Evolutionary conservation across 1,140 invertebrate species (phyloP).

Genomic region (Rhagoletis zephyria): DNA sequence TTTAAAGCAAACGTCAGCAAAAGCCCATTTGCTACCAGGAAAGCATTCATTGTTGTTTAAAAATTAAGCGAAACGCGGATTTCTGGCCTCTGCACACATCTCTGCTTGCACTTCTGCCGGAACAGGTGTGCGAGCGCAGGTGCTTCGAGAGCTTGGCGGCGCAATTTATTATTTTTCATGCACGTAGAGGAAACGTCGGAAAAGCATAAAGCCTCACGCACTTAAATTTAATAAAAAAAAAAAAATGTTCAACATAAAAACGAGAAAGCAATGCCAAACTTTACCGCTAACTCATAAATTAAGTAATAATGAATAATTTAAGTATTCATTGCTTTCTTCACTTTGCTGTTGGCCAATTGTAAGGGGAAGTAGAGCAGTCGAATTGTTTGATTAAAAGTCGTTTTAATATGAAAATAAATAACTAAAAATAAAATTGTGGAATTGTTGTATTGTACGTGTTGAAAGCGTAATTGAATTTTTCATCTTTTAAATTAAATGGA

Average conservation of each 20-base stretch:
- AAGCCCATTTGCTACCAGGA: not conserved
- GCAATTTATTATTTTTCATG: slow-evolving; percentile 29
- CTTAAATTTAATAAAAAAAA: not conserved
- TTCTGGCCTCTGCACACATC: not conserved
- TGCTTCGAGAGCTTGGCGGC: not conserved
- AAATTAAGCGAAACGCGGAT: not conserved
- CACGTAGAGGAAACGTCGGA: not conserved
- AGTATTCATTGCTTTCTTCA: not conserved
- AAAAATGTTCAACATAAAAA: not conserved
- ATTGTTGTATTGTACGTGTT: no score
- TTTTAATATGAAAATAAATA: no score
- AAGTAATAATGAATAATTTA: slow-evolving; percentile 22
- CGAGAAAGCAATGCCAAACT: slow-evolving; percentile 1
- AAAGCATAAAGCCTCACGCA: not conserved
- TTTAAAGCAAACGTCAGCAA: not conserved
- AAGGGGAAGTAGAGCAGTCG: not conserved
- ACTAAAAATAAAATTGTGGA: no score
- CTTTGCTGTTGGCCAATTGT: not conserved
- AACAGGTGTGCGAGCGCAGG: not conserved
- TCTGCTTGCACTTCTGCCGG: no score
- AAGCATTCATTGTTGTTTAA: slow-evolving; percentile 21
- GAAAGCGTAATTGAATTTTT: no score
- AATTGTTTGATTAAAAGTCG: no score
- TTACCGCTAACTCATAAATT: slow-evolving; percentile 14
- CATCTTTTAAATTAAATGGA: no score